These are phyloP conservation scores for Galerucella calmariensis DNA, from an alignment of 2,888 invertebrate species.

Conservation along the genomic window DNA sequence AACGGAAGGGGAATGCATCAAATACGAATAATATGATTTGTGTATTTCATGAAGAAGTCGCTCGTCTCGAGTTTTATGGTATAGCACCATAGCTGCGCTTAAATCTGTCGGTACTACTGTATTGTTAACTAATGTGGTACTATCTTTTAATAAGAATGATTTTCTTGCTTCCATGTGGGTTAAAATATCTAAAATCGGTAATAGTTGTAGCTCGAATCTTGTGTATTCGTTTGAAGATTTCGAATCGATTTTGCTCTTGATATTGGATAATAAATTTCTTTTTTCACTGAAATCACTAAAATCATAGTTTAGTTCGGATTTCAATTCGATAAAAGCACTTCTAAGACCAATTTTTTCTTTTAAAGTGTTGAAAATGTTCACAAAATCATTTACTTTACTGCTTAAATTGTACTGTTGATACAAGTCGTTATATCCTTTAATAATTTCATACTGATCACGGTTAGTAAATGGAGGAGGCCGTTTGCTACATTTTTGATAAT, in stretches of 20 bases:
- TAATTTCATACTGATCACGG: conserved; percentile 51
- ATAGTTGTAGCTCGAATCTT: conserved; percentile 50
- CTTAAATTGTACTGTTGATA: conserved; percentile 49
- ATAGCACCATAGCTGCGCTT: conserved; percentile 51
- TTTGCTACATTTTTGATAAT: conserved; percentile 55
- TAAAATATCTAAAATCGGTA: conserved; percentile 56
- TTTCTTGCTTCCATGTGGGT: conserved; percentile 46
- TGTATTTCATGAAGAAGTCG: conserved; percentile 56
- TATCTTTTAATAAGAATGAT: not conserved
- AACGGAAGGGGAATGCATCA: conserved; percentile 52
- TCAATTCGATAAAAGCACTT: conserved; percentile 49
- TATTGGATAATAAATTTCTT: conserved; percentile 24
- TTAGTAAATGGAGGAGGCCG: conserved; percentile 58
- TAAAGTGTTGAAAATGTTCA: conserved; percentile 45
- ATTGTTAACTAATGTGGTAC: conserved; percentile 33
- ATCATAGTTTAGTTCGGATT: conserved; percentile 48
- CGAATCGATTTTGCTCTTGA: not conserved
- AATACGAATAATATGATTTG: conserved; percentile 51
- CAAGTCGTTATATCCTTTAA: conserved; percentile 47
- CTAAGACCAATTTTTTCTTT: conserved; percentile 39
- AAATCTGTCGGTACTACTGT: conserved; percentile 54
- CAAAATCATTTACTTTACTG: conserved; percentile 44
- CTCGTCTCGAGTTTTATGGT: conserved; percentile 48
- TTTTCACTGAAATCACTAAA: conserved; percentile 48
- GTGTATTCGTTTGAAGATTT: conserved; percentile 22